Conservation (phyloP, 1,140 invertebrate species). For the Goniozus legneri region DNA sequence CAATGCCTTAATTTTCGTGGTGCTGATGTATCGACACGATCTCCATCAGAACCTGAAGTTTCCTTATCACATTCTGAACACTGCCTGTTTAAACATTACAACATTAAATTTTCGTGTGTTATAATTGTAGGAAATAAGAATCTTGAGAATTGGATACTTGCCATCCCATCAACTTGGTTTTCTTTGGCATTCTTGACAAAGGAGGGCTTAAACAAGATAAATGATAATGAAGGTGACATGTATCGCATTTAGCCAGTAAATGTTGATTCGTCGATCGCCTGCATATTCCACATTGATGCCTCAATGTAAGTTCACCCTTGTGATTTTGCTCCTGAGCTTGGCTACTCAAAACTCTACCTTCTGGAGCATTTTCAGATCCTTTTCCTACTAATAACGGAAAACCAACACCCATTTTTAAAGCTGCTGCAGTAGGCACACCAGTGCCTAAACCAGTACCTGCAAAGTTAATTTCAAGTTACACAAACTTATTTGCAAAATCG, state of each 20-base stretch:
- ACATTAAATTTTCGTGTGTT: constrained; percentile 1
- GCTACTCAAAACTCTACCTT: constrained; percentile 57
- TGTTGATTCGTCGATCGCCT: constrained; percentile 78
- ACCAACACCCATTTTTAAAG: constrained; percentile 77
- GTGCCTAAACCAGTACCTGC: constrained; percentile 33
- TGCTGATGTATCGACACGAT: constrained; percentile 72
- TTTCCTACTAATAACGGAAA: constrained; percentile 66
- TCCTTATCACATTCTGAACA: constrained; percentile 86
- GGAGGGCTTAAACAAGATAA: constrained; percentile 89
- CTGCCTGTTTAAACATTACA: constrained; percentile 65
- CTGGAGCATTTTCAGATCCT: constrained; percentile 52
- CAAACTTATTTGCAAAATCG: neutral
- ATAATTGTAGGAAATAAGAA: neutral
- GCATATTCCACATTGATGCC: constrained; percentile 79
- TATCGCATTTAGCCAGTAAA: constrained; percentile 90
- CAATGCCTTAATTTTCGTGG: constrained; percentile 72
- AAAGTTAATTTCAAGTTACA: constrained; percentile 8
- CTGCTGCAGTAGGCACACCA: constrained; percentile 71
- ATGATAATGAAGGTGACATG: constrained; percentile 90
- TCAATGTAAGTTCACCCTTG: constrained; percentile 50
- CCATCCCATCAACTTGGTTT: constrained; percentile 93
- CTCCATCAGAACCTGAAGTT: constrained; percentile 69
- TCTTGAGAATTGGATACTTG: constrained; percentile 39
- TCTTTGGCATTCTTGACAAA: constrained; percentile 87
- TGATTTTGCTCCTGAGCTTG: constrained; percentile 62